Conservation (phyloP, 2,888 invertebrate genomes). For the Pandemis cinnamomeana region DNA sequence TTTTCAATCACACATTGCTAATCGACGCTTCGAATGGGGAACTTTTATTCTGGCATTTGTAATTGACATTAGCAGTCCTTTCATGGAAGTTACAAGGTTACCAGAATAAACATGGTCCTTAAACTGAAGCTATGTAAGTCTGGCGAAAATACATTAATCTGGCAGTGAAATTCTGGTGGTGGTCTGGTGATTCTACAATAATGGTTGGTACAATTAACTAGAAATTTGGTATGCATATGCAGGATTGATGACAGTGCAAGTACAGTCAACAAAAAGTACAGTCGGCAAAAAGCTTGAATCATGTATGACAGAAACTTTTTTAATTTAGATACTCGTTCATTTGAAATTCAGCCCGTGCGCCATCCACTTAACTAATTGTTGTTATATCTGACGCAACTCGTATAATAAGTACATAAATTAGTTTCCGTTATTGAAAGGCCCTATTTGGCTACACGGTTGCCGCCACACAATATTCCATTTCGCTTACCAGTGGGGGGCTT, state of each 20-base stretch:
- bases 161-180: too few relatives aligned
- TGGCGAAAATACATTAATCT: too few relatives aligned
- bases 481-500: slow-evolving; percentile 81
- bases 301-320: not conserved
- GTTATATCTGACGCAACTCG: slow-evolving; percentile 51
- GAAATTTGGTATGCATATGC: too few relatives aligned
- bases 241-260: not conserved
- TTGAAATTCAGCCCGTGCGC: slow-evolving; percentile 24
- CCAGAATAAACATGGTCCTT: too few relatives aligned
- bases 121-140: too few relatives aligned
- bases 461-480: slow-evolving; percentile 78
- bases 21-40: slow-evolving; percentile 6
- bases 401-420: slow-evolving; percentile 66
- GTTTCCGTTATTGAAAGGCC: slow-evolving; percentile 76
- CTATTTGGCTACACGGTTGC: slow-evolving; percentile 61
- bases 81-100: too few relatives aligned
- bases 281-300: too few relatives aligned
- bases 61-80: too few relatives aligned
- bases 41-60: not conserved
- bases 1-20: slow-evolving; percentile 23
- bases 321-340: not conserved
- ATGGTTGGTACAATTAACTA: too few relatives aligned
- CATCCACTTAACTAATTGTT: slow-evolving; percentile 40
- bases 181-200: too few relatives aligned
- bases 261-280: too few relatives aligned